Evolutionary conservation across 2,797 vertebrate genomes (phyloP), one percentile per base, ranked within the genome.

Genomic region (Pseudopleuronectes americanus): DNA sequence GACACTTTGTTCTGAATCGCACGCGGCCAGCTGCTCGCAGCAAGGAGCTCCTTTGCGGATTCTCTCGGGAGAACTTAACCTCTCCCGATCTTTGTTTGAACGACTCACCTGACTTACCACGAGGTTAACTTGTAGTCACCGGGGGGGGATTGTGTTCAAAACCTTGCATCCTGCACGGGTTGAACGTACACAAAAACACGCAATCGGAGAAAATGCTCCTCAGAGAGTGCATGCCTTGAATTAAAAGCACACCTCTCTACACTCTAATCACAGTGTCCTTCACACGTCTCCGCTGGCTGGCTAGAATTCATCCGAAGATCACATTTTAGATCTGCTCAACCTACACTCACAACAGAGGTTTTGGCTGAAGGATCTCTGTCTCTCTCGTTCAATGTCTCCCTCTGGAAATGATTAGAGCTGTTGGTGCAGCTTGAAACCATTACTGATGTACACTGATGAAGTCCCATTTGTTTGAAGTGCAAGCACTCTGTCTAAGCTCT

Each of bases 361-460:
- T 74, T 36, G 64, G 68, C 45, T 57, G 3, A 55, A 65, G 49
- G 61, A 51, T 38, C 22, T 49, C 53, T 10, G 57, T 78, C 64
- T 80, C 62, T 68, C 57, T 76, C 9, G 6, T 51, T 62, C 76
- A 64, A 16, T 45, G 74, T 72, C 71, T 88, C 85, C 85, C 86
- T 96, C 94, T 97, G 96, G 94, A 92, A 96, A 91, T 93, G 92
- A 95, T 97, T 95, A 95, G 84, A 86, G 74, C 77, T 87, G 87
- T 82, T 86, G 87, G 92, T 91, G 89, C 92, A 94, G 94, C 93
- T 87, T 94, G 94, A 93, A 97, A 91, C 94, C 89, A 95, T 95
- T 95, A 93, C 95, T 93, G 95, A 96, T 95, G 92, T 89, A 93
- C 93, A 92, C 87, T 95, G 95, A 96, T 96, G 94, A 93, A 94